Evolutionary conservation across 1,140 invertebrate species (phyloP).

Genomic region (Drosophila lacertosa): DNA sequence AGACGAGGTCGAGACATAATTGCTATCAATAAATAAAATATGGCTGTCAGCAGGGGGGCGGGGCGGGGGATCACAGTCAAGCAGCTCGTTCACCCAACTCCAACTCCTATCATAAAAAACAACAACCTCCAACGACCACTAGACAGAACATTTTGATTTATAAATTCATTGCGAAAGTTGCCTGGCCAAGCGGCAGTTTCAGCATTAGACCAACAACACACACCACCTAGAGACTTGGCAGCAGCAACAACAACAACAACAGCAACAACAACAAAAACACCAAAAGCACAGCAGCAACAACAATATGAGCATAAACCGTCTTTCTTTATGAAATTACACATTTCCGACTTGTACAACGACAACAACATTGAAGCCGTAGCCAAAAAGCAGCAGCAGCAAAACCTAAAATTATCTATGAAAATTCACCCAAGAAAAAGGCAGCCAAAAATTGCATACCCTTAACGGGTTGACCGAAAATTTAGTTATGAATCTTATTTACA

Average conservation of each 20-base stretch:
- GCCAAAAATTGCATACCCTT: constrained; percentile 27
- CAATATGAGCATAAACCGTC: constrained; percentile 67
- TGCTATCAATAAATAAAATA: constrained; percentile 83
- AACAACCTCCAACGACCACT: constrained; percentile 53
- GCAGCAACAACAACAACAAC: constrained; percentile 28
- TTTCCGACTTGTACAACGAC: constrained; percentile 79
- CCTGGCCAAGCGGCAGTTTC: constrained; percentile 70
- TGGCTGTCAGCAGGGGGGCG: constrained; percentile 49
- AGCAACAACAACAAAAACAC: constrained; percentile 22
- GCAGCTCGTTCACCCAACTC: constrained; percentile 27
- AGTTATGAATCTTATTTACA: constrained; percentile 61
- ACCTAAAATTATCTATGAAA: constrained; percentile 42
- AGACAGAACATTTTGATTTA: constrained; percentile 80
- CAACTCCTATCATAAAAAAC: constrained; percentile 28
- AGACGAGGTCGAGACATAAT: constrained; percentile 80
- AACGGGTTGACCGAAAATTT: constrained; percentile 50
- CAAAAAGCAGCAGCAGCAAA: constrained; percentile 58
- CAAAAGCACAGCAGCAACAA: constrained; percentile 41
- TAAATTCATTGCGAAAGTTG: constrained; percentile 82
- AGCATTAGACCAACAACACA: constrained; percentile 37
- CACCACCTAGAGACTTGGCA: constrained; percentile 40
- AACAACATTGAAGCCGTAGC: constrained; percentile 61
- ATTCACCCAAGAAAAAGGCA: constrained; percentile 50
- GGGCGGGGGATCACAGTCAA: constrained; percentile 9
- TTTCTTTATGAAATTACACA: constrained; percentile 80